Percentiles rank a stretch among this genome's conserved stretches.
phyloP scores from a whole-genome alignment of 1,140 invertebrate genomes.

The Pseudomyrmex flavicornis region DNA sequence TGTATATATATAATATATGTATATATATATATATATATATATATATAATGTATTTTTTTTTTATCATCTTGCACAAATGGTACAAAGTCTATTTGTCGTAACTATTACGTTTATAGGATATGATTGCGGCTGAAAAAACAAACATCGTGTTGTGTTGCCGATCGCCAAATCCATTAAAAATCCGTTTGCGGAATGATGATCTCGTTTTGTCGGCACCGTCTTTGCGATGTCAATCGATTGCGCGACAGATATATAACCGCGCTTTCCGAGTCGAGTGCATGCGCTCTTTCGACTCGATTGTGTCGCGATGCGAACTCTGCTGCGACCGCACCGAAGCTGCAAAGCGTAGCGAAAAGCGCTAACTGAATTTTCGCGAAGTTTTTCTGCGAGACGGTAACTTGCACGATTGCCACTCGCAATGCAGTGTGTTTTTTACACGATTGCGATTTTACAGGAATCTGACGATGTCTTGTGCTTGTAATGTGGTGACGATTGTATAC shows the following conservation, averaged over 20 bases:
- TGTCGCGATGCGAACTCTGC: constrained; percentile 1
- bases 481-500: not conserved
- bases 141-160: constrained; percentile 18
- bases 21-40: constrained; percentile 54
- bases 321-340: not conserved
- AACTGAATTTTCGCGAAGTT: not conserved
- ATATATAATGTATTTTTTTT: constrained; percentile 47
- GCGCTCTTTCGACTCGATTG: constrained; percentile 9
- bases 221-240: constrained; percentile 40
- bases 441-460: not conserved
- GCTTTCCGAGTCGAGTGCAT: constrained; percentile 29
- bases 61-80: constrained; percentile 64
- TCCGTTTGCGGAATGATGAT: not conserved
- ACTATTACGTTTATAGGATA: constrained; percentile 42
- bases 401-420: constrained; percentile 28
- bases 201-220: constrained; percentile 37
- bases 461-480: not conserved
- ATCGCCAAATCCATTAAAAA: constrained; percentile 32
- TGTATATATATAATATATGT: constrained; percentile 36
- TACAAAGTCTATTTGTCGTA: constrained; percentile 67
- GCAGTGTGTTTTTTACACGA: not conserved
- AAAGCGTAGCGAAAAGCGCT: constrained; percentile 30
- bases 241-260: constrained; percentile 27
- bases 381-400: not conserved
- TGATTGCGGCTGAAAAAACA: constrained; percentile 32